Conservation (phyloP, 2,113 vertebrate genomes). For the Hystrix brachyura region DNA sequence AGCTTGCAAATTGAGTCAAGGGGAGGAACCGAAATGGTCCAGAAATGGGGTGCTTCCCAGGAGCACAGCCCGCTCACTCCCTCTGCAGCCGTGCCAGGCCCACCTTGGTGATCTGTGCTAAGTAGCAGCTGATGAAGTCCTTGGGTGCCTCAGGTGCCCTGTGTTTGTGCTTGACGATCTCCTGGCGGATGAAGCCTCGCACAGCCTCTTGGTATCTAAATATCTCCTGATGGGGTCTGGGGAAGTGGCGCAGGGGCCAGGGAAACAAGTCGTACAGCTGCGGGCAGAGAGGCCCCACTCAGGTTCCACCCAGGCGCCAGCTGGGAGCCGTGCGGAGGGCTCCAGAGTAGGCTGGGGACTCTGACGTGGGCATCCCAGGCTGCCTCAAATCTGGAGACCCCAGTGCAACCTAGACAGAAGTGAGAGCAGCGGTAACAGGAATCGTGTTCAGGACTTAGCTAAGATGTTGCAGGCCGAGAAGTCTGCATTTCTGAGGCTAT, state of each 20-base stretch:
- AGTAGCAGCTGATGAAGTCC: slow-evolving; percentile 85
- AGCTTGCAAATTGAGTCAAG: background rate
- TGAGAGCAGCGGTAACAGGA: background rate
- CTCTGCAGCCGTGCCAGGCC: slow-evolving; percentile 49
- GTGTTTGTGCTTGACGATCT: slow-evolving; percentile 77
- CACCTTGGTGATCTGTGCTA: slow-evolving; percentile 85
- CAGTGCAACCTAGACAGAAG: background rate
- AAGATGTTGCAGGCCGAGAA: background rate
- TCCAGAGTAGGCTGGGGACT: background rate
- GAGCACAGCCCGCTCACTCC: background rate
- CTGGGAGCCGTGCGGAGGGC: background rate
- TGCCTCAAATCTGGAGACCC: background rate
- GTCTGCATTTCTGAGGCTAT: background rate
- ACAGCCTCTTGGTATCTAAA: slow-evolving; percentile 77
- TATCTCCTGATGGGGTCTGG: slow-evolving; percentile 83
- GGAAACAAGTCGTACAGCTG: slow-evolving; percentile 85
- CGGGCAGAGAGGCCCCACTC: background rate
- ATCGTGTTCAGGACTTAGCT: background rate
- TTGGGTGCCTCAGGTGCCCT: background rate
- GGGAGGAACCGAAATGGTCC: background rate
- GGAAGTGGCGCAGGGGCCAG: slow-evolving; percentile 75
- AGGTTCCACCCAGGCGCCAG: background rate
- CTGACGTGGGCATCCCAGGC: background rate
- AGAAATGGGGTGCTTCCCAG: accelerated
- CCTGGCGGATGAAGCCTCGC: slow-evolving; percentile 63